Evolutionary conservation across 2,113 vertebrate species (phyloP).

Genomic region (Zeus faber): DNA sequence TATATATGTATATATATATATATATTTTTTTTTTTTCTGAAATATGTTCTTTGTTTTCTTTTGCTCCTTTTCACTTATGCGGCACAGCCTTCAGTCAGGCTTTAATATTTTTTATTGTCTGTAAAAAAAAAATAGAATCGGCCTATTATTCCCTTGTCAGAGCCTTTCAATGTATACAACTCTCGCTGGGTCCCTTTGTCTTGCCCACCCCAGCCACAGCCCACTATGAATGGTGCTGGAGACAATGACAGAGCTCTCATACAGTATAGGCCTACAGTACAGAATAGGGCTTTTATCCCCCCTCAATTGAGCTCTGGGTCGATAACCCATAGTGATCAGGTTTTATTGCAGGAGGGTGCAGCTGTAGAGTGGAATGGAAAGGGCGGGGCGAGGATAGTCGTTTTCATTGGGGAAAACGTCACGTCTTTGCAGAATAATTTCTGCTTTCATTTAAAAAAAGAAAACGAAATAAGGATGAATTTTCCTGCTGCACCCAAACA

Average conservation of each 20-base stretch:
- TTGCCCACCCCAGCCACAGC: conserved; percentile 21
- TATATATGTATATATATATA: too few relatives aligned
- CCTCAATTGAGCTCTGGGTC: conserved; percentile 28
- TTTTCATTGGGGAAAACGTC: too few relatives aligned
- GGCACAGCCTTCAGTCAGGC: conserved; percentile 29
- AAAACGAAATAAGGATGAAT: too few relatives aligned
- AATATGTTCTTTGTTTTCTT: conserved; percentile 47
- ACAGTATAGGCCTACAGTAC: too few relatives aligned
- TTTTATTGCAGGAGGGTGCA: conserved; percentile 31
- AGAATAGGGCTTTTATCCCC: background rate
- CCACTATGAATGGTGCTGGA: conserved; percentile 27
- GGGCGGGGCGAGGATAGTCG: conserved; percentile 67
- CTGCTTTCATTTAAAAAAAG: too few relatives aligned
- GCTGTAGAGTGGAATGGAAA: conserved; percentile 34
- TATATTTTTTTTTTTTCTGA: conserved; percentile 3
- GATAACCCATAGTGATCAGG: conserved; percentile 41
- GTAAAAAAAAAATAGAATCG: background rate
- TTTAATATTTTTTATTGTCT: conserved; percentile 34
- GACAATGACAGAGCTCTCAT: conserved; percentile 39
- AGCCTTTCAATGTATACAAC: conserved; percentile 18
- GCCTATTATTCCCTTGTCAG: conserved; percentile 39
- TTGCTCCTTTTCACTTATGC: conserved; percentile 34
- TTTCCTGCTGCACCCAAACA: too few relatives aligned
- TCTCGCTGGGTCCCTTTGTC: conserved; percentile 50
- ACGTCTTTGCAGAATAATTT: too few relatives aligned